These are phyloP conservation scores for Andrena trimmerana DNA, from an alignment of 2,888 invertebrate species.

Conservation along the genomic window DNA sequence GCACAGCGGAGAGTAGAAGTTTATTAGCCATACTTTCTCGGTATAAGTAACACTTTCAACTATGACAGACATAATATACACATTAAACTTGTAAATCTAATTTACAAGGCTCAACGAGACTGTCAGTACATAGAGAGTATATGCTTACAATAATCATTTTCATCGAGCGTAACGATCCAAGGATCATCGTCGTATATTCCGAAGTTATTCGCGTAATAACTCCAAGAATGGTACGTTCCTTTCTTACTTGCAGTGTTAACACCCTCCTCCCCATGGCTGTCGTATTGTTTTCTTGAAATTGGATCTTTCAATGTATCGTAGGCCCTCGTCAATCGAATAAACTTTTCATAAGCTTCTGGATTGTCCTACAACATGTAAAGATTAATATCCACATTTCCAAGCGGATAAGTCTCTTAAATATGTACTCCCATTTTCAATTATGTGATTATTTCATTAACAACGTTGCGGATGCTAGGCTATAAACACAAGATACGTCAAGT, in stretches of 20 bases:
- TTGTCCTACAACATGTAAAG: conserved; percentile 87
- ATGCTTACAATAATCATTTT: conserved; percentile 90
- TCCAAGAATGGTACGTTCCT: conserved; percentile 91
- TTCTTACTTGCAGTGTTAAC: conserved; percentile 87
- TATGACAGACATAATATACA: conserved; percentile 62
- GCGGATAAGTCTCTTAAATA: background rate
- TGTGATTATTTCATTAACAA: background rate
- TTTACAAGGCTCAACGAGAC: too few relatives aligned
- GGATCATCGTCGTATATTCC: conserved; percentile 95
- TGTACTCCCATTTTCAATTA: background rate
- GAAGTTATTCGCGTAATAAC: conserved; percentile 92
- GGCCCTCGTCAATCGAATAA: conserved; percentile 92
- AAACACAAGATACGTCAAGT: too few relatives aligned
- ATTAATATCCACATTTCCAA: background rate
- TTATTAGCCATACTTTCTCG: conserved; percentile 93
- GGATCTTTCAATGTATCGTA: conserved; percentile 95
- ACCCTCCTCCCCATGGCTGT: conserved; percentile 91
- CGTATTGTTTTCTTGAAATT: conserved; percentile 91
- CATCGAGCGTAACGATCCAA: conserved; percentile 91
- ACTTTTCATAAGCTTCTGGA: conserved; percentile 90
- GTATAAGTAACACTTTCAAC: conserved; percentile 86
- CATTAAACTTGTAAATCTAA: too few relatives aligned
- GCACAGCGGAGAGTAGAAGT: conserved; percentile 95
- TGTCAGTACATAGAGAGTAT: too few relatives aligned
- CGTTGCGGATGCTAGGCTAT: too few relatives aligned